Conservation (phyloP, 2,113 vertebrate species). For the Melanerpes aurifrons region DNA sequence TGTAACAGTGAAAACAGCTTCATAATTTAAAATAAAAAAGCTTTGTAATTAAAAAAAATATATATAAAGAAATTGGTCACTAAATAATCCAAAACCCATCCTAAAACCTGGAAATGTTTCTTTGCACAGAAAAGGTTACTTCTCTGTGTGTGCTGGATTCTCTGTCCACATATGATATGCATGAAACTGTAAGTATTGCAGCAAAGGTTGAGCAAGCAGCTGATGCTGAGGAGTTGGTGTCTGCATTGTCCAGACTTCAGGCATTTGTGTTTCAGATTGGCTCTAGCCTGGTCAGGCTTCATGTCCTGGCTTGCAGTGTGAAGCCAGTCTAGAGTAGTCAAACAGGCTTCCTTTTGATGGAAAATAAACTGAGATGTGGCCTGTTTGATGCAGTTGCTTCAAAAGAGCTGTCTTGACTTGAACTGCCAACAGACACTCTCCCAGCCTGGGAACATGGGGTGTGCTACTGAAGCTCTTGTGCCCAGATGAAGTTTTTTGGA, state of each 20-base stretch:
- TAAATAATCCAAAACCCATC: neutral
- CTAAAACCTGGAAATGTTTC: neutral
- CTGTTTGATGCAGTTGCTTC: neutral
- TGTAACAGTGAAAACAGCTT: neutral
- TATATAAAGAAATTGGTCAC: neutral
- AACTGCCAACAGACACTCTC: neutral
- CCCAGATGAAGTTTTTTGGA: neutral
- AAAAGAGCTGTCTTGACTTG: neutral
- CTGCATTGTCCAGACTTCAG: accelerated
- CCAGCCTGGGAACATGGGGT: no score
- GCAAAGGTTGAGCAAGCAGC: neutral
- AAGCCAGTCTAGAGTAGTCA: neutral
- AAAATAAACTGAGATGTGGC: neutral
- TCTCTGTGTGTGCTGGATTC: neutral
- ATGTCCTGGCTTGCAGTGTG: neutral
- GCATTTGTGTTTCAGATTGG: accelerated
- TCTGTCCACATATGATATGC: neutral
- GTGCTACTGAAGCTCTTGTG: neutral
- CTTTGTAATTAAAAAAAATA: no score
- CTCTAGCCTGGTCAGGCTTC: neutral
- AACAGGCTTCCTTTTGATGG: neutral
- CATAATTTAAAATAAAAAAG: neutral
- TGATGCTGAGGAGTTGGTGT: neutral
- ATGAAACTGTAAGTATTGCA: neutral
- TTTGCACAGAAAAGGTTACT: neutral